Conservation (phyloP, 2,888 invertebrate species). For the Tolmerus cingulatus region DNA sequence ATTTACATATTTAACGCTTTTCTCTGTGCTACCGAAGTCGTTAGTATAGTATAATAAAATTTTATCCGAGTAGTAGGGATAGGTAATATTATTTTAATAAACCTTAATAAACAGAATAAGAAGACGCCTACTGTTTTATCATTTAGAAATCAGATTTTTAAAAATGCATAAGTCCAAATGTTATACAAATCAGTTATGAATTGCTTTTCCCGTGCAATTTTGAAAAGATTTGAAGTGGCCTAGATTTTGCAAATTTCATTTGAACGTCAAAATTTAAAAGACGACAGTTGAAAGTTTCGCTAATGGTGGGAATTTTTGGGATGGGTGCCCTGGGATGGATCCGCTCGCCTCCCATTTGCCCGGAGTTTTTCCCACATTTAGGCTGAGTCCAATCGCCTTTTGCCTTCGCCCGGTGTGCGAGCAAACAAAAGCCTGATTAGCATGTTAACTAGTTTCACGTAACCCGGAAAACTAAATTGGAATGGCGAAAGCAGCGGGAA, state of each 20-base stretch:
- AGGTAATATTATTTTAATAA: too few relatives aligned
- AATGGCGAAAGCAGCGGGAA: slow-evolving; percentile 19
- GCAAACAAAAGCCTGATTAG: slow-evolving; percentile 40
- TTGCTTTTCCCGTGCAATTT: background rate
- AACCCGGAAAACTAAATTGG: slow-evolving; percentile 34
- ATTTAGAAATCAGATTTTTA: background rate
- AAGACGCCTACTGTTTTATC: too few relatives aligned
- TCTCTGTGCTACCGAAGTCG: background rate
- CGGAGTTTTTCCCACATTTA: background rate
- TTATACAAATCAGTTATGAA: background rate
- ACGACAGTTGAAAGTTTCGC: background rate
- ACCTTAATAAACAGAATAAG: too few relatives aligned
- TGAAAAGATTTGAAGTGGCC: background rate
- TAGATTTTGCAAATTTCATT: background rate
- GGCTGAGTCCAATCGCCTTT: slow-evolving; percentile 5
- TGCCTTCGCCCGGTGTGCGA: background rate
- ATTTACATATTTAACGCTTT: background rate
- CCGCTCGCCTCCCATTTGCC: background rate
- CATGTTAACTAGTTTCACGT: slow-evolving; percentile 41
- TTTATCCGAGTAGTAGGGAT: background rate
- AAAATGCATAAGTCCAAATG: background rate
- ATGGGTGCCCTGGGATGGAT: background rate
- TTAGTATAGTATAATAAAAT: background rate
- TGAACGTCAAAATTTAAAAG: background rate
- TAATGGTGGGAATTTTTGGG: background rate